phyloP scores from a whole-genome alignment of 2,888 invertebrate genomes.

The Cephus pulcher region DNA sequence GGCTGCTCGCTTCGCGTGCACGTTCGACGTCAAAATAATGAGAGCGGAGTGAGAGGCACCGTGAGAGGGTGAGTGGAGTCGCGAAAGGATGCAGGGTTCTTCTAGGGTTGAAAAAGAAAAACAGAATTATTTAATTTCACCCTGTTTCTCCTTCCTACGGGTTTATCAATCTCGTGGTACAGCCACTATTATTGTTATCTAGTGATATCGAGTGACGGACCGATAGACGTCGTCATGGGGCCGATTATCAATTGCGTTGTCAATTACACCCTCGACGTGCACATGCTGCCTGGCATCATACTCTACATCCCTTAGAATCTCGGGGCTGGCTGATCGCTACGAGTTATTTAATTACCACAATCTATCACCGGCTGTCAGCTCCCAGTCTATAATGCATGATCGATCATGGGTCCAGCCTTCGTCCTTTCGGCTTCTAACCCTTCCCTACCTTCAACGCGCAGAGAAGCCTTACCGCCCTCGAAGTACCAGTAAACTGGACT shows the following conservation, averaged over 20 bases:
- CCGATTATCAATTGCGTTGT: constrained; percentile 62
- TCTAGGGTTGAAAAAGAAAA: not conserved
- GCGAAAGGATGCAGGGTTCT: not conserved
- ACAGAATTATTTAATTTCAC: not conserved
- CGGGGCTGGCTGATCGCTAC: constrained; percentile 54
- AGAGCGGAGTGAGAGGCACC: not conserved
- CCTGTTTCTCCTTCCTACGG: not conserved
- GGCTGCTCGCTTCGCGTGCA: not conserved
- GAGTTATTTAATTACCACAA: constrained; percentile 64
- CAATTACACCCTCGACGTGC: constrained; percentile 57
- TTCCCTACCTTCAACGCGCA: constrained; percentile 6
- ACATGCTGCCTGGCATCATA: constrained; percentile 42
- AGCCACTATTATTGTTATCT: not conserved
- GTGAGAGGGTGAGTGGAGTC: not conserved
- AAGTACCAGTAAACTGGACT: not conserved
- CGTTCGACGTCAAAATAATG: not conserved
- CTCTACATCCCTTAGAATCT: constrained; percentile 38
- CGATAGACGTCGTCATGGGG: constrained; percentile 6
- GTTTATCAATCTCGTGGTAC: not conserved
- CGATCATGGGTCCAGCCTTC: constrained; percentile 47
- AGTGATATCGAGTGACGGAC: not conserved
- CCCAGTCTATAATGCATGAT: constrained; percentile 63
- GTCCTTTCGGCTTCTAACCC: constrained; percentile 17
- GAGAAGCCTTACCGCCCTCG: not conserved
- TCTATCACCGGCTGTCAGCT: constrained; percentile 62